Percentiles rank a stretch among this genome's conserved stretches.
phyloP scores from a whole-genome alignment of 2,888 invertebrate genomes.

The Mythimna lalbum region DNA sequence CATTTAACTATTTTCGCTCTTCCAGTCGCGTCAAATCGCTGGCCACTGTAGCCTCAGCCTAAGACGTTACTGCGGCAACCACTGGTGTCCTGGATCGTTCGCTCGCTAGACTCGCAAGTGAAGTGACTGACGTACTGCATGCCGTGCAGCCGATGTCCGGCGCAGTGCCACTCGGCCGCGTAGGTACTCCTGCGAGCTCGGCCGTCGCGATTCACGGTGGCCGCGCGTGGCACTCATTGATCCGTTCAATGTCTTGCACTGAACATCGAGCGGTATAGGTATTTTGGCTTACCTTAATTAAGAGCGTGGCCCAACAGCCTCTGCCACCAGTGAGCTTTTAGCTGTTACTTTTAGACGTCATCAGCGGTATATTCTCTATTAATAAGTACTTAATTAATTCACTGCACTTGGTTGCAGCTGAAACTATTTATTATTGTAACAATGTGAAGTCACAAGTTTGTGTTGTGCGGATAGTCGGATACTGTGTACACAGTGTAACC shows the following conservation, averaged over 20 bases:
- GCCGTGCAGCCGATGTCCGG: neutral
- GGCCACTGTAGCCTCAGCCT: no score
- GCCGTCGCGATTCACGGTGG: constrained; percentile 10
- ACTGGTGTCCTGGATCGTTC: no score
- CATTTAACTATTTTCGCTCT: no score
- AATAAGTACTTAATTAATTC: neutral
- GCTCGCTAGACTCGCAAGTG: no score
- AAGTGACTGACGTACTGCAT: neutral
- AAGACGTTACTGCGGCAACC: neutral
- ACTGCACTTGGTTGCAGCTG: neutral
- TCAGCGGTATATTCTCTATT: neutral
- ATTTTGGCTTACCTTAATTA: neutral
- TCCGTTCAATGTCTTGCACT: constrained; percentile 1
- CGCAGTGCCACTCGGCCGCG: neutral
- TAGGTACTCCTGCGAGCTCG: neutral
- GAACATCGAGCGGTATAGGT: neutral
- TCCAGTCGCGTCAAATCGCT: no score
- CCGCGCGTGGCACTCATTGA: neutral
- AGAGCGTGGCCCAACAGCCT: neutral
- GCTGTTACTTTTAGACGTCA: neutral
- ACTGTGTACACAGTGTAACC: neutral
- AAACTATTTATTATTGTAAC: neutral
- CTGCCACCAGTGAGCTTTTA: neutral
- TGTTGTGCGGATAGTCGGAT: neutral
- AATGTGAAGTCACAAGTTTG: neutral